Evolutionary conservation across 2,113 vertebrate species (phyloP).

Genomic region (Synchiropus splendidus): DNA sequence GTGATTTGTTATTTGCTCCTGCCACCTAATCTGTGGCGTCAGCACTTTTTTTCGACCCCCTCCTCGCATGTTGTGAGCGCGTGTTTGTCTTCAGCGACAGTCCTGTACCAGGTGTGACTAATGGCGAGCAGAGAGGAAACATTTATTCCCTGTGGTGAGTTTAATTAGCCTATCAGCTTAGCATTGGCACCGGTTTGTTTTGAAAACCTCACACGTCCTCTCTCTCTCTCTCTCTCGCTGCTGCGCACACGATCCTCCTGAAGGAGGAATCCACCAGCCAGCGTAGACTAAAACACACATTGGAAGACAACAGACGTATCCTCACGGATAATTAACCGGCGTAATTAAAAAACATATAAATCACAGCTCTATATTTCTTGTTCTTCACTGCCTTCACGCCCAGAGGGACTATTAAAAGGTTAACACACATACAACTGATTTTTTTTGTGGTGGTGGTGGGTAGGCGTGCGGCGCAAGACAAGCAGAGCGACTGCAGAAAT

Average conservation of each 20-base stretch:
- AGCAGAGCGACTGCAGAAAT: conserved; percentile 12
- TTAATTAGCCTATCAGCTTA: conserved; percentile 71
- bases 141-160: conserved; percentile 68
- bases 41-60: conserved; percentile 27
- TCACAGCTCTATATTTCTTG: conserved; percentile 27
- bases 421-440: conserved; percentile 56
- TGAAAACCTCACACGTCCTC: conserved; percentile 47
- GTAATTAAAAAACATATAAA: conserved; percentile 45
- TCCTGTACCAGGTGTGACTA: conserved; percentile 70
- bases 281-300: conserved; percentile 4
- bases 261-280: conserved; percentile 34
- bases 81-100: conserved; percentile 49
- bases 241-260: conserved; percentile 15
- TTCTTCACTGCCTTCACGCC: conserved; percentile 31
- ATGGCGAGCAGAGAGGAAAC: conserved; percentile 63
- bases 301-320: conserved; percentile 22
- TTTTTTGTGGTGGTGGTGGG: conserved; percentile 36
- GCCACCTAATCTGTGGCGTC: conserved; percentile 20
- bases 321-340: conserved; percentile 40
- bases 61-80: conserved; percentile 4
- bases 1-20: too few relatives aligned
- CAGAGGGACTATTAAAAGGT: conserved; percentile 52
- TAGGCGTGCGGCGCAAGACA: conserved; percentile 28
- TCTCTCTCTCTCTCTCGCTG: conserved; percentile 5
- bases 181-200: conserved; percentile 63